These are phyloP conservation scores for Plestiodon gilberti DNA, from an alignment of 2,113 vertebrate genomes.

Conservation along the genomic window DNA sequence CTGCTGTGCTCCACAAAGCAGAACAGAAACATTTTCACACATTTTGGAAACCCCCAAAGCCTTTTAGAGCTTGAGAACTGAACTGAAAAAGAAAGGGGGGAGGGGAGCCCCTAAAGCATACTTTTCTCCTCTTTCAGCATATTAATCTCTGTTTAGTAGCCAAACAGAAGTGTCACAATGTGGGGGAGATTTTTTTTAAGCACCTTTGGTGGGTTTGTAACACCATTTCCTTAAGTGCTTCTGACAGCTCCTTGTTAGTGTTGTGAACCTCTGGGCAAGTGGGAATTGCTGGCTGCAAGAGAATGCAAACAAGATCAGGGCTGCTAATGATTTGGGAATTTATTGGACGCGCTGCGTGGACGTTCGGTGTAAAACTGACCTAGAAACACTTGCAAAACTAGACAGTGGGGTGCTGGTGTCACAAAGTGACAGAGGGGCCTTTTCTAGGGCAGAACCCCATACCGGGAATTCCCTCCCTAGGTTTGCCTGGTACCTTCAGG, in stretches of 20 bases:
- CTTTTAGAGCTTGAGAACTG: background rate
- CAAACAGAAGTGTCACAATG: background rate
- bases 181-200: background rate
- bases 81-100: background rate
- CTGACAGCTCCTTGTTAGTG: background rate
- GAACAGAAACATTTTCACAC: background rate
- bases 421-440: no score
- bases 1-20: background rate
- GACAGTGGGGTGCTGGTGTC: no score
- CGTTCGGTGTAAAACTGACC: background rate
- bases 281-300: background rate
- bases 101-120: background rate
- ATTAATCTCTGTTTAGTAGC: background rate
- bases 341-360: accelerated
- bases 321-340: background rate
- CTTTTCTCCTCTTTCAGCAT: background rate
- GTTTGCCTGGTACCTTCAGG: no score
- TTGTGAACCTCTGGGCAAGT: background rate
- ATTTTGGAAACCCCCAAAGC: conserved; percentile 3
- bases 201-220: background rate
- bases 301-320: background rate
- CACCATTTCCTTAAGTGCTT: conserved; percentile 4
- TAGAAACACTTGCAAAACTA: background rate
- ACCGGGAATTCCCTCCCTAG: no score
- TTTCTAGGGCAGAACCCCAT: no score